Evolutionary conservation across 2,113 vertebrate species (phyloP).

Genomic region (Eptesicus fuscus): DNA sequence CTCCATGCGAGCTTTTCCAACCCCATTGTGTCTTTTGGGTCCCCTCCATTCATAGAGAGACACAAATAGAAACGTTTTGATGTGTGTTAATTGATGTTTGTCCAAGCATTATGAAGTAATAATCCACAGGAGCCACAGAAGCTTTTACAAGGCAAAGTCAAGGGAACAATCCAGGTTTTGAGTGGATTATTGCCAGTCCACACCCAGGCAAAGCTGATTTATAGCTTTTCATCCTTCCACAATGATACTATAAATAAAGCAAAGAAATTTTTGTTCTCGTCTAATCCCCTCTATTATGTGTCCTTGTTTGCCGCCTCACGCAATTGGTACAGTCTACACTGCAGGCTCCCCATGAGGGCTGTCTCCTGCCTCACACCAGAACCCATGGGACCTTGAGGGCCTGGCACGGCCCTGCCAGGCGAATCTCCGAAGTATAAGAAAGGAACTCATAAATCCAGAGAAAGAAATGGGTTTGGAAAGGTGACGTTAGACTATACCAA

Average conservation of each 20-base stretch:
- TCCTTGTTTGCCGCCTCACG: slow-evolving; percentile 15
- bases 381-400: not conserved
- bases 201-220: slow-evolving; percentile 54
- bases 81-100: slow-evolving; percentile 41
- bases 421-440: not conserved
- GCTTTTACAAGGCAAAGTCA: slow-evolving; percentile 52
- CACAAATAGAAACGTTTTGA: slow-evolving; percentile 6
- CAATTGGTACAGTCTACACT: not conserved
- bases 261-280: slow-evolving; percentile 45
- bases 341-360: not conserved
- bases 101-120: slow-evolving; percentile 51
- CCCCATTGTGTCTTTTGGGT: slow-evolving; percentile 6
- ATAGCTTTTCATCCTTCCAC: slow-evolving; percentile 59
- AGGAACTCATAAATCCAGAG: not conserved
- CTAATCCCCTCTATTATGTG: slow-evolving; percentile 51
- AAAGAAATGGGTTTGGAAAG: not conserved
- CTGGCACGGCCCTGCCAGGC: not conserved
- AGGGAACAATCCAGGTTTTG: slow-evolving; percentile 58
- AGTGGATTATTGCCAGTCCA: slow-evolving; percentile 66
- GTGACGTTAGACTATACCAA: not conserved
- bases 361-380: not conserved
- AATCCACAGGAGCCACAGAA: slow-evolving; percentile 61
- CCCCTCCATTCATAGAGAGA: slow-evolving; percentile 40
- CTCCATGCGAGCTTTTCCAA: not conserved
- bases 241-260: slow-evolving; percentile 58